phyloP scores from a whole-genome alignment of 2,888 invertebrate genomes.

The Sinohyriopsis cumingii region DNA sequence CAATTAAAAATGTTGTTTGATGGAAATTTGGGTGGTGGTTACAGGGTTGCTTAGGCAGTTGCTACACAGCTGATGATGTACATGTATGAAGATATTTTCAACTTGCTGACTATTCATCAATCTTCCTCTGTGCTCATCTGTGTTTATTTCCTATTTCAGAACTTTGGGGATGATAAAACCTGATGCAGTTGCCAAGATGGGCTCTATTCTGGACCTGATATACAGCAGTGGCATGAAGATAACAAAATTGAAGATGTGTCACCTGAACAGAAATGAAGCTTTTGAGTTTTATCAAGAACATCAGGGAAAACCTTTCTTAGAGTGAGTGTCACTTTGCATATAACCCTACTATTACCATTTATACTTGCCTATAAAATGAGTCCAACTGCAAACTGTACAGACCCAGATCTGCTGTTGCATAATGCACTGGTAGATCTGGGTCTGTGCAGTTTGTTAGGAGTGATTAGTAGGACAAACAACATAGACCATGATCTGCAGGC shows the following conservation, averaged over 20 bases:
- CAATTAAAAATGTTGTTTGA: no score
- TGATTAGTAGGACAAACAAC: no score
- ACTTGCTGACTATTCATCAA: not conserved
- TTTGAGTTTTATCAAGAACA: slow-evolving; percentile 75
- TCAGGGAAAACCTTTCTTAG: slow-evolving; percentile 61
- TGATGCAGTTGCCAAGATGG: slow-evolving; percentile 79
- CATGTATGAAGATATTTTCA: no score
- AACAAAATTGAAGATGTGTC: slow-evolving; percentile 82
- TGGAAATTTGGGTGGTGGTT: no score
- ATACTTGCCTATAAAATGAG: no score
- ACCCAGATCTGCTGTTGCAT: no score
- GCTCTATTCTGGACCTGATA: slow-evolving; percentile 83
- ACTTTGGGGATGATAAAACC: slow-evolving; percentile 88
- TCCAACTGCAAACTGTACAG: no score
- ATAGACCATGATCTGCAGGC: no score
- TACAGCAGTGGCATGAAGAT: slow-evolving; percentile 76
- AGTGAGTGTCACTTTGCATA: slow-evolving; percentile 46
- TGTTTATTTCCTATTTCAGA: slow-evolving; percentile 42
- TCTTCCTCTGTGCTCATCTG: not conserved
- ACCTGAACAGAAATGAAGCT: slow-evolving; percentile 79
- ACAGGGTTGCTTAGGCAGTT: no score
- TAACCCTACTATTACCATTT: not conserved
- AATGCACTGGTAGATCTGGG: no score
- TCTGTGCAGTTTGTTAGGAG: no score
- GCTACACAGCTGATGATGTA: no score